phyloP scores from a whole-genome alignment of 2,113 vertebrate genomes.

The Sebastes schlegelii region DNA sequence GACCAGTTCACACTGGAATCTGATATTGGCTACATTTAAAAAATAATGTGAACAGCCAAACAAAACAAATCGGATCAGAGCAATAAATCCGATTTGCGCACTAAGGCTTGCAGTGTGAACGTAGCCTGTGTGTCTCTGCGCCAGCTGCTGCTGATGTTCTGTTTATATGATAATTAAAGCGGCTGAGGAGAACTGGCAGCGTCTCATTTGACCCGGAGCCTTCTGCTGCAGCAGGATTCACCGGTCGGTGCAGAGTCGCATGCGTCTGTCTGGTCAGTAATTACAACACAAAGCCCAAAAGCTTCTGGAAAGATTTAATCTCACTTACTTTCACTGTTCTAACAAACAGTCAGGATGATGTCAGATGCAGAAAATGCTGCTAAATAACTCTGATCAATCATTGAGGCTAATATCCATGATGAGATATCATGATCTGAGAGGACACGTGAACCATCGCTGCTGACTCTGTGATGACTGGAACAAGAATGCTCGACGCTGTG shows the following conservation, averaged over 20 bases:
- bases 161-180: not conserved
- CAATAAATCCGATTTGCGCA: too few species aligned
- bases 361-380: conserved; percentile 67
- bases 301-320: conserved; percentile 79
- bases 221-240: not conserved
- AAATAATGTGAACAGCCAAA: too few species aligned
- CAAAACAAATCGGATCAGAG: too few species aligned
- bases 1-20: too few species aligned
- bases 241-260: not conserved
- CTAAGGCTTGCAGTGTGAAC: too few species aligned
- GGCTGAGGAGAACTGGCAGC: not conserved
- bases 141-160: not conserved
- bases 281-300: conserved; percentile 54
- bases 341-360: conserved; percentile 72
- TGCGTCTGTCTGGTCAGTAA: conserved; percentile 5
- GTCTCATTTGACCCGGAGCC: not conserved
- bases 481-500: conserved; percentile 33
- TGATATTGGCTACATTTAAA: too few species aligned
- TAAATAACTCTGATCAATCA: conserved; percentile 59
- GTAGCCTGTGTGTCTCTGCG: not conserved
- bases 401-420: conserved; percentile 52
- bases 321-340: conserved; percentile 74
- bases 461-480: conserved; percentile 25
- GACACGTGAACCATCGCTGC: conserved; percentile 19
- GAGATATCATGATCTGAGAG: conserved; percentile 31